Evolutionary conservation across 2,888 invertebrate genomes (phyloP).

Genomic region (Lordiphosa andalusiaca): DNA sequence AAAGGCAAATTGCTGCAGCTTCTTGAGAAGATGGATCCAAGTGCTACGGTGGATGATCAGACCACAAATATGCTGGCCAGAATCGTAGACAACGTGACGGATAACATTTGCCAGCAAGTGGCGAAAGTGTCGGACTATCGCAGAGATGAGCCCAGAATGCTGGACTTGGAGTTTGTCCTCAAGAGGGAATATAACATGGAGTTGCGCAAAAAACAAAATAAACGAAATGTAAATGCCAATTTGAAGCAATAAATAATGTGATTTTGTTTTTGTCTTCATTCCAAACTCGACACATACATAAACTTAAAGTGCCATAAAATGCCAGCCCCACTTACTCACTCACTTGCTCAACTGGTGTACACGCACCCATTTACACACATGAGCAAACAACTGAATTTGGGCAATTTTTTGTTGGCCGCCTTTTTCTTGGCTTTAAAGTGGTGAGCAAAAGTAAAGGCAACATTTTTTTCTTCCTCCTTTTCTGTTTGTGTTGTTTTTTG

Average conservation of each 20-base stretch:
- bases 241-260: conserved; percentile 1
- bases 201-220: conserved; percentile 16
- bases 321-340: conserved; percentile 40
- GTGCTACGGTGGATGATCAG: conserved; percentile 46
- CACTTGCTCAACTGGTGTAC: conserved; percentile 31
- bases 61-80: conserved; percentile 42
- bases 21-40: conserved; percentile 34
- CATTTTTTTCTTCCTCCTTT: conserved; percentile 18
- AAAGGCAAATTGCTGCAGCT: conserved; percentile 27
- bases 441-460: conserved; percentile 9
- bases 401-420: conserved; percentile 15
- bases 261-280: neutral
- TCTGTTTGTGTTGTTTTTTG: conserved; percentile 4
- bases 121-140: conserved; percentile 40
- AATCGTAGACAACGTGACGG: conserved; percentile 35
- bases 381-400: conserved; percentile 49
- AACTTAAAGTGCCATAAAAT: conserved; percentile 70
- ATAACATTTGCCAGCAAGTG: conserved; percentile 36
- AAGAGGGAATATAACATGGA: conserved; percentile 61
- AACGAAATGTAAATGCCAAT: neutral
- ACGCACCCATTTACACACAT: conserved; percentile 53
- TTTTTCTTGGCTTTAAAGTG: conserved; percentile 31
- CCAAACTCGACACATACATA: conserved; percentile 28
- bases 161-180: conserved; percentile 47
- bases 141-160: conserved; percentile 4